Evolutionary conservation across 2,888 invertebrate species (phyloP).

Genomic region (Scrobipalpa atriplicella): DNA sequence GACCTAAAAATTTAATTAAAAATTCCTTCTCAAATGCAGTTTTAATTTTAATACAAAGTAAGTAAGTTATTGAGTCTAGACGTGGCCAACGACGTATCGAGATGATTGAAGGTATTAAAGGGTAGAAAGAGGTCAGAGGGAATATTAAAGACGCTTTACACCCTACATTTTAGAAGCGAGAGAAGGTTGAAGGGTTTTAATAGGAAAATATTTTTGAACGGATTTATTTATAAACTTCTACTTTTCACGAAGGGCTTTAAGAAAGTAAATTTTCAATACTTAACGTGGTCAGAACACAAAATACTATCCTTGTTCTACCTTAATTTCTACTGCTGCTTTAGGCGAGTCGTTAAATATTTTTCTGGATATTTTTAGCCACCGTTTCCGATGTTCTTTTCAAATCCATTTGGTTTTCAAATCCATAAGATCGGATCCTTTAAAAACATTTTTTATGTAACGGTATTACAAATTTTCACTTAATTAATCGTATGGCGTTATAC

Average conservation of each 20-base stretch:
- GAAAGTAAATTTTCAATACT: no score
- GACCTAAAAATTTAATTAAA: conserved; percentile 25
- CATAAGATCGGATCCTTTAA: background rate
- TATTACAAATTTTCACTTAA: no score
- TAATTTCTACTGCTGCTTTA: no score
- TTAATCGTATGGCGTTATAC: no score
- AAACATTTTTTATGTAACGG: background rate
- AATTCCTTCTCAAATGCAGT: conserved; percentile 18
- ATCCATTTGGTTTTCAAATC: no score
- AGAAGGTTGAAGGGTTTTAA: background rate
- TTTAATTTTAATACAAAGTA: conserved; percentile 23
- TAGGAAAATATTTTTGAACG: background rate
- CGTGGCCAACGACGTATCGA: conserved; percentile 9
- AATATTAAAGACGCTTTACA: conserved; percentile 9
- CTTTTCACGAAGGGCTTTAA: no score
- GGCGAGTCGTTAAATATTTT: no score
- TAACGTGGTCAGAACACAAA: no score
- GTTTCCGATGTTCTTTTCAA: no score
- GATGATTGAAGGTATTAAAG: conserved; percentile 19
- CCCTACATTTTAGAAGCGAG: background rate
- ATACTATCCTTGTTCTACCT: no score
- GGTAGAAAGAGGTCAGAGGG: conserved; percentile 9
- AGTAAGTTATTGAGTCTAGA: conserved; percentile 21
- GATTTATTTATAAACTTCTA: no score
- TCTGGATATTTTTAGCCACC: no score